Percentiles rank a stretch among this genome's conserved stretches.
Evolutionary conservation across 2,888 invertebrate species (phyloP).

Genomic region (Ormyrus labotus): DNA sequence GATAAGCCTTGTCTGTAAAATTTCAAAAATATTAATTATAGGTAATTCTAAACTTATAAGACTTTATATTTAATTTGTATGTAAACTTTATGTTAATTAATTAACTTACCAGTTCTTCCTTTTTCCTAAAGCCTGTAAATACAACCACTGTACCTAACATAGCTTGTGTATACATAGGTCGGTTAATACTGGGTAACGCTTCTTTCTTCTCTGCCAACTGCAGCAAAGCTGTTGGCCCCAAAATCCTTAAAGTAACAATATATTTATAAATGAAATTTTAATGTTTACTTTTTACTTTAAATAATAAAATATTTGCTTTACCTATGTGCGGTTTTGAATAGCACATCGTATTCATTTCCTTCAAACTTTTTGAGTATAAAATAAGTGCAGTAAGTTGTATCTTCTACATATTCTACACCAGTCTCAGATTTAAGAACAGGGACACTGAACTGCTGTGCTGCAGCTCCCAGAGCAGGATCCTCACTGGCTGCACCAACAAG

Average conservation of each 20-base stretch:
- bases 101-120: slow-evolving; percentile 88
- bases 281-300: neutral
- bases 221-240: slow-evolving; percentile 88
- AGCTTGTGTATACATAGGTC: slow-evolving; percentile 91
- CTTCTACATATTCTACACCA: slow-evolving; percentile 80
- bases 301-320: slow-evolving; percentile 63
- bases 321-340: slow-evolving; percentile 82
- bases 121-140: slow-evolving; percentile 94
- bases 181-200: slow-evolving; percentile 84
- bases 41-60: too few species aligned
- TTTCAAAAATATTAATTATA: neutral
- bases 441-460: slow-evolving; percentile 81
- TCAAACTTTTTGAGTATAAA: slow-evolving; percentile 87
- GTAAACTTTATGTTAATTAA: slow-evolving; percentile 9
- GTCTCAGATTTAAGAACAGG: slow-evolving; percentile 81
- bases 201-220: slow-evolving; percentile 85
- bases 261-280: slow-evolving; percentile 10
- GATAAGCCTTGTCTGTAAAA: slow-evolving; percentile 86
- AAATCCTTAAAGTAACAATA: slow-evolving; percentile 78
- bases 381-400: slow-evolving; percentile 80
- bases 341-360: slow-evolving; percentile 83
- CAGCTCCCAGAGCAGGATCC: slow-evolving; percentile 78
- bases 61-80: too few species aligned
- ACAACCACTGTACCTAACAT: slow-evolving; percentile 93
- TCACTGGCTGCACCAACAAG: slow-evolving; percentile 79